phyloP scores from a whole-genome alignment of 1,140 invertebrate species.

The Bombus confusus region DNA sequence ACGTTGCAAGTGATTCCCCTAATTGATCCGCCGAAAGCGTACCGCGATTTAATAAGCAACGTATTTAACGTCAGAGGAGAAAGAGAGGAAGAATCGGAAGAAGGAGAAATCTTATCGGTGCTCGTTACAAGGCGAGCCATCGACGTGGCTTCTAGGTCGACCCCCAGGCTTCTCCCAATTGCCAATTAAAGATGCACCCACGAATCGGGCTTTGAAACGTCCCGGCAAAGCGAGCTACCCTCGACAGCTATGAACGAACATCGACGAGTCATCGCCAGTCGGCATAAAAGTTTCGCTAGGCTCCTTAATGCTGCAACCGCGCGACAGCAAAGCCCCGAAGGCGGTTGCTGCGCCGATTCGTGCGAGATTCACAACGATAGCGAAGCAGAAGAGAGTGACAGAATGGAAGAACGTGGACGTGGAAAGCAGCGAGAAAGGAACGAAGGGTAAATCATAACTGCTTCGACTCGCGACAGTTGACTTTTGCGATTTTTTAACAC shows the following conservation, averaged over 20 bases:
- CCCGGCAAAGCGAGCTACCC: not conserved
- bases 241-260: conserved; percentile 22
- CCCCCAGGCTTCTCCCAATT: not conserved
- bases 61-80: conserved; percentile 16
- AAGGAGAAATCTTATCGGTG: not conserved
- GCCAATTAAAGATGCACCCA: conserved; percentile 40
- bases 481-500: too few relatives aligned
- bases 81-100: not conserved
- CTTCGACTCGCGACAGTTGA: conserved; percentile 51
- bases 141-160: not conserved
- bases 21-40: not conserved
- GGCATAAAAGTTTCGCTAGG: conserved; percentile 63
- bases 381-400: not conserved
- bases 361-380: too few relatives aligned
- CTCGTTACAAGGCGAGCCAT: conserved; percentile 13
- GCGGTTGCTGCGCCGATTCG: conserved; percentile 15
- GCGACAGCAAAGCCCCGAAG: conserved; percentile 34
- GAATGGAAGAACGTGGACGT: too few relatives aligned
- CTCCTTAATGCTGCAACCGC: conserved; percentile 57
- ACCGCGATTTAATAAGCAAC: conserved; percentile 15
- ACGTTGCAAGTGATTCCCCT: conserved; percentile 2
- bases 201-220: not conserved
- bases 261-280: conserved; percentile 45
- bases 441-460: conserved; percentile 61
- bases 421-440: not conserved